These are phyloP conservation scores for Austrolebias charrua DNA, from an alignment of 2,797 vertebrate species.

Conservation along the genomic window DNA sequence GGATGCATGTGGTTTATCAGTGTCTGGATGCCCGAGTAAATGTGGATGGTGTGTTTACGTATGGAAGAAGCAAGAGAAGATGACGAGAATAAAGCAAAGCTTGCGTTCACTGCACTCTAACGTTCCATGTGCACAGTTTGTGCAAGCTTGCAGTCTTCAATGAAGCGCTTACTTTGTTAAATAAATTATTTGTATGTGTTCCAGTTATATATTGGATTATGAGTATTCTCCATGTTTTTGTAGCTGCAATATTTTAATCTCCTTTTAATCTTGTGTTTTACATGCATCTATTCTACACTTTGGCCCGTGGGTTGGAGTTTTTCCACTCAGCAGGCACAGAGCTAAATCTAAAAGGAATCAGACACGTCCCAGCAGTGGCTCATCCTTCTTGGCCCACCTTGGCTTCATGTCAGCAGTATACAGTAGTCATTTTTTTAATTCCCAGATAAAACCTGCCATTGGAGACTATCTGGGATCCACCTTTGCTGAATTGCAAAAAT, in stretches of 20 bases:
- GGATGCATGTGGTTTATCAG: slow-evolving; percentile 67
- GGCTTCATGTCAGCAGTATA: slow-evolving; percentile 60
- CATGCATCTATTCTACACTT: slow-evolving; percentile 10
- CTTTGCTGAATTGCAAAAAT: slow-evolving; percentile 68
- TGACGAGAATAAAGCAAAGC: slow-evolving; percentile 13
- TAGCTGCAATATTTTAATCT: slow-evolving; percentile 31
- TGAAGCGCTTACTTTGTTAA: slow-evolving; percentile 29
- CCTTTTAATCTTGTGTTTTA: slow-evolving; percentile 14
- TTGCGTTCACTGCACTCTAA: slow-evolving; percentile 19
- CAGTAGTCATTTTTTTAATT: slow-evolving; percentile 56
- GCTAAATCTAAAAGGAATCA: slow-evolving; percentile 25
- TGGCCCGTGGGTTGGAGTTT: slow-evolving; percentile 7
- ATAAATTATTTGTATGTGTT: slow-evolving; percentile 25
- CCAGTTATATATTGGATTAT: slow-evolving; percentile 36
- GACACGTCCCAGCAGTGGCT: slow-evolving; percentile 36
- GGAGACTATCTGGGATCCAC: slow-evolving; percentile 53
- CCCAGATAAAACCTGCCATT: slow-evolving; percentile 46
- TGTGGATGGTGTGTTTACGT: slow-evolving; percentile 41
- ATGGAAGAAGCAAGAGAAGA: slow-evolving; percentile 7
- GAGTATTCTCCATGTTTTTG: slow-evolving; percentile 34
- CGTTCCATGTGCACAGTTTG: slow-evolving; percentile 12
- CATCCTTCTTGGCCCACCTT: slow-evolving; percentile 34
- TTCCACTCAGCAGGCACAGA: slow-evolving; percentile 16
- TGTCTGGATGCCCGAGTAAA: slow-evolving; percentile 42
- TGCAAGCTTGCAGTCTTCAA: slow-evolving; percentile 37